phyloP scores from a whole-genome alignment of 1,140 invertebrate genomes.

The Drosophila bifasciata region DNA sequence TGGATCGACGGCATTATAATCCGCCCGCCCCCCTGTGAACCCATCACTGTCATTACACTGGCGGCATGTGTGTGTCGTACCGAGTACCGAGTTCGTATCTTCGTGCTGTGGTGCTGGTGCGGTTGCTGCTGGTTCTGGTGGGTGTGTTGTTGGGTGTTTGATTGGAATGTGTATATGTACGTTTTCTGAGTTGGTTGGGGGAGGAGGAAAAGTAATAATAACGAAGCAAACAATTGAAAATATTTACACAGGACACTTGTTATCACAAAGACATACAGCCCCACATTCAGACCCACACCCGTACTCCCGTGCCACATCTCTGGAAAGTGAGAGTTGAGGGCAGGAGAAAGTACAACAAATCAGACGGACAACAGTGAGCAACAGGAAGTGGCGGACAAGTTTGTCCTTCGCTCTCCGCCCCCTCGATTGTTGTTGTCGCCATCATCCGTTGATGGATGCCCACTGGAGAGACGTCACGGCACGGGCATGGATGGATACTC shows the following conservation, averaged over 20 bases:
- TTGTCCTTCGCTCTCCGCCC: conserved; percentile 22
- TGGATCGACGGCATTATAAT: conserved; percentile 44
- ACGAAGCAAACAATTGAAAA: conserved; percentile 80
- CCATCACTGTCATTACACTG: conserved; percentile 45
- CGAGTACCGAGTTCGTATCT: conserved; percentile 9
- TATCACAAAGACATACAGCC: conserved; percentile 74
- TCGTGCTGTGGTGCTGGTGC: conserved; percentile 5
- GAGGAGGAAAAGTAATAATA: conserved; percentile 71
- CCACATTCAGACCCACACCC: background rate
- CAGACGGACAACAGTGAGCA: conserved; percentile 70
- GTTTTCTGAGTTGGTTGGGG: conserved; percentile 11
- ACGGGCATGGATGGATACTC: background rate
- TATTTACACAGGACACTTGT: conserved; percentile 82
- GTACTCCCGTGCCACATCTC: conserved; percentile 26
- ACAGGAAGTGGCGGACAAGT: conserved; percentile 66
- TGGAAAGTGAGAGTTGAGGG: conserved; percentile 51
- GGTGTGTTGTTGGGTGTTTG: conserved; percentile 16
- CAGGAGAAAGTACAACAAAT: conserved; percentile 58
- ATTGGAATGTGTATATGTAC: conserved; percentile 18
- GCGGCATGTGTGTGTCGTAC: conserved; percentile 26
- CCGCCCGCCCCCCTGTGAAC: background rate
- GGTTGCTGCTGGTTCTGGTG: background rate
- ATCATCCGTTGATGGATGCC: conserved; percentile 35
- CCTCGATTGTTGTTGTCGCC: conserved; percentile 1
- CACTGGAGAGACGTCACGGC: conserved; percentile 13